Base-by-base conservation (phyloP, 2,888 invertebrate species). In the Liposcelis brunnea region DNA sequence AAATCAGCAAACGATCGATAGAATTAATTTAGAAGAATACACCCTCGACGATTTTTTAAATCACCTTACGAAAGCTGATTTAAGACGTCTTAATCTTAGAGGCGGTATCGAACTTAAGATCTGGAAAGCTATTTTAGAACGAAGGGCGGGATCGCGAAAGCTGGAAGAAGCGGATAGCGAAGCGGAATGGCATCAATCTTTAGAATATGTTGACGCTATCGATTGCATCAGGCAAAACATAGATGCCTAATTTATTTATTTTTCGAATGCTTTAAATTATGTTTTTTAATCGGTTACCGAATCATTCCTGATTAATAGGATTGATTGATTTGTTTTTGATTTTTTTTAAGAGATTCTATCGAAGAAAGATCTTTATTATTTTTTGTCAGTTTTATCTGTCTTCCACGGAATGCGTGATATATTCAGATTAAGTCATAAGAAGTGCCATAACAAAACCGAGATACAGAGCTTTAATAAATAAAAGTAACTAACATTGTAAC, bases 41-140 rank as follows among this genome's bases (percentile, higher is more conserved):
- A 75, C 78, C 1, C 71, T 86, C 49, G 72, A 77, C 21, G 90
- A 93, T 61, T 66, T 95, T 44, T 62, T 91, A 49, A 74, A 74
- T 50, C 75, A 82, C 55, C 75, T 87, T 54, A 80, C 79, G 14
- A 72, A 86, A 53, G 80, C 87, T 44, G 94, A 95, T 63, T 65
- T 95, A 45, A 70, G 79, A 45, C 74, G 76, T 55, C 66, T 91
- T 47, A 76, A 79, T 44, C 69, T 94, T 18, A 40, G 47, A 80
- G 76, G 84, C 44, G 90, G 90, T 34, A 71, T 83, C 18, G 83
- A 89, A 59, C 73, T 90, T 40, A 74, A 81, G 46, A 67, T 93
- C 50, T 93, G 91, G 91, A 76, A 80, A 49, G 80, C 84, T 0
- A 76, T 93, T 45, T 61, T 73, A 48, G 71, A 75, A 36, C 72